Evolutionary conservation across 92 coral and sea anemone genomes (phyloP).

Genomic region (Micromussa lordhowensis): DNA sequence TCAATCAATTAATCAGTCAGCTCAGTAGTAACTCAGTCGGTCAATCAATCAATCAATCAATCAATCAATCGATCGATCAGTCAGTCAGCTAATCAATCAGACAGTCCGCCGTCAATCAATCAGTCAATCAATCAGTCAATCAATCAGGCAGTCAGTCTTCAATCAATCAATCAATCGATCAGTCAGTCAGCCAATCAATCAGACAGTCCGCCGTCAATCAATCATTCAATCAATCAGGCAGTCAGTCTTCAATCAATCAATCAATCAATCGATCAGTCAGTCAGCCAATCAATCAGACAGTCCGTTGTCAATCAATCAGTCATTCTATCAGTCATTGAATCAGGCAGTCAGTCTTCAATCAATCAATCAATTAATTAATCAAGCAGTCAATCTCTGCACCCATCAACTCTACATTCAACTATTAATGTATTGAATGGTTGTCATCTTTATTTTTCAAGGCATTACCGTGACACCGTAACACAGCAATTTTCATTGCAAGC

Average conservation of each 20-base stretch:
- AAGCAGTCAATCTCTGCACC: too few relatives aligned
- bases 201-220: neutral
- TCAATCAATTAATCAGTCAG: neutral
- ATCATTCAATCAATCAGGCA: neutral
- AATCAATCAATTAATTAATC: too few relatives aligned
- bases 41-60: neutral
- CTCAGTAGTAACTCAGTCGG: too few relatives aligned
- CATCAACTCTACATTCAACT: too few relatives aligned
- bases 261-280: too few relatives aligned
- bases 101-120: neutral
- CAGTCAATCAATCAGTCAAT: neutral
- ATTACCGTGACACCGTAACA: too few relatives aligned
- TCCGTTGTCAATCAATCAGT: neutral
- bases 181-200: constrained; percentile 1
- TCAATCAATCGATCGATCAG: neutral
- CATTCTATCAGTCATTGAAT: neutral
- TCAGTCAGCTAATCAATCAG: neutral
- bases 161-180: neutral
- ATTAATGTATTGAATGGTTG: too few relatives aligned
- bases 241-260: neutral
- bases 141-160: neutral
- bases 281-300: neutral
- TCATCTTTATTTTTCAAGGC: too few relatives aligned
- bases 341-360: too few relatives aligned
- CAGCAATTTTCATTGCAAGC: neutral